phyloP scores from a whole-genome alignment of 2,888 invertebrate species.

The Eutolmus rufibarbis region DNA sequence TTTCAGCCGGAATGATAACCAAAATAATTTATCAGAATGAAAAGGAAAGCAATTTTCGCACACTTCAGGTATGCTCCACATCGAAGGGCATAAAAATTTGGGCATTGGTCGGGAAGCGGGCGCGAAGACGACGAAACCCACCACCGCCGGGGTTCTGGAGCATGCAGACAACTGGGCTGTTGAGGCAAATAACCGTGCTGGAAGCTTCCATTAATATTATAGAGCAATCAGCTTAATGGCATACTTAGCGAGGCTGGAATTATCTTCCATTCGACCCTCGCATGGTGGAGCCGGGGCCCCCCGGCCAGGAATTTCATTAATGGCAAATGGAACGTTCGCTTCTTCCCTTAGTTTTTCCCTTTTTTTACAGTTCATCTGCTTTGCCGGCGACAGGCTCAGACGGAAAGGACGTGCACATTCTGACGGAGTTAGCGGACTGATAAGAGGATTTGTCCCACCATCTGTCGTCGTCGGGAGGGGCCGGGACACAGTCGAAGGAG shows the following conservation, averaged over 20 bases:
- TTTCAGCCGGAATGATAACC: conserved; percentile 26
- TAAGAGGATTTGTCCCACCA: neutral
- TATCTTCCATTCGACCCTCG: conserved; percentile 2
- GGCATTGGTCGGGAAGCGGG: neutral
- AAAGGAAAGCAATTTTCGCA: conserved; percentile 22
- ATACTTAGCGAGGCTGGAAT: conserved; percentile 20
- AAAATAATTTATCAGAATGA: conserved; percentile 32
- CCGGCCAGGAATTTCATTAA: conserved; percentile 23
- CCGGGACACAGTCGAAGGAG: neutral
- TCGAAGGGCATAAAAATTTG: conserved; percentile 11
- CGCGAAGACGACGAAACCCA: neutral
- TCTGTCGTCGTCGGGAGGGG: neutral
- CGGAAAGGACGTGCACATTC: neutral
- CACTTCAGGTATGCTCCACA: conserved; percentile 9
- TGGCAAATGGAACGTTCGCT: conserved; percentile 25
- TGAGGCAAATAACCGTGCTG: neutral
- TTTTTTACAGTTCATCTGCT: conserved; percentile 1
- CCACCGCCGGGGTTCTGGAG: neutral
- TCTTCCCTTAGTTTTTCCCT: neutral
- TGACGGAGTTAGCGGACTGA: neutral
- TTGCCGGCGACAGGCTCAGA: neutral
- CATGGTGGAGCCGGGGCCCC: neutral
- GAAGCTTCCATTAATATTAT: conserved; percentile 25
- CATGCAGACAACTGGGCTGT: neutral
- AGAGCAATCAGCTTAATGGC: conserved; percentile 37